Conservation (phyloP, 2,113 vertebrate species). For the Anguilla japonica region DNA sequence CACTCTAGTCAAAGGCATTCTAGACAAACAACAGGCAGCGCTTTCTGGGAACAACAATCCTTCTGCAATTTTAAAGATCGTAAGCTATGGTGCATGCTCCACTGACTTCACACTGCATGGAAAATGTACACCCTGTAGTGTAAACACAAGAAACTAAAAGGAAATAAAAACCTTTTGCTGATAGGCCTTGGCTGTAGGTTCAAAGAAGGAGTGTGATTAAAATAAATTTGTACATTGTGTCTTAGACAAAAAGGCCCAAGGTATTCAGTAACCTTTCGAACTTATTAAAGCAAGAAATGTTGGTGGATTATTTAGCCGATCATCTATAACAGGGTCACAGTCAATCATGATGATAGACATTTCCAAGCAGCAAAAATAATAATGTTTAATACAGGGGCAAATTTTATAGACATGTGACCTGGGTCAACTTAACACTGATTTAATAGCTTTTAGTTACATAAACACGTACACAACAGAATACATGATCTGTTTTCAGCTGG, state of each 20-base stretch:
- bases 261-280: conserved; percentile 7
- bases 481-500: neutral
- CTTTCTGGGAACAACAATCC: too few relatives aligned
- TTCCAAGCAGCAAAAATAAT: neutral
- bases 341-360: neutral
- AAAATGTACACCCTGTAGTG: neutral
- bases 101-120: neutral
- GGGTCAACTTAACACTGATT: neutral
- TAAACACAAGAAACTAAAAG: neutral
- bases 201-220: neutral
- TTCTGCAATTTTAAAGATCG: neutral
- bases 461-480: neutral
- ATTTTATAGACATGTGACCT: neutral
- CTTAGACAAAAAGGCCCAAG: neutral
- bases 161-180: neutral
- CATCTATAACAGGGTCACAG: neutral
- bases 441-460: neutral
- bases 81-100: neutral
- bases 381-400: neutral
- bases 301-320: neutral
- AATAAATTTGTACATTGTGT: neutral
- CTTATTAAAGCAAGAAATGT: neutral
- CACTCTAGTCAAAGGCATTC: too few relatives aligned
- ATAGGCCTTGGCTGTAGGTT: neutral
- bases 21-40: too few relatives aligned